A percentile compares a stretch with the other conserved stretches of the same genome.
Conservation (phyloP, 2,797 vertebrate genomes). For the Coregonus suidteri region DNA sequence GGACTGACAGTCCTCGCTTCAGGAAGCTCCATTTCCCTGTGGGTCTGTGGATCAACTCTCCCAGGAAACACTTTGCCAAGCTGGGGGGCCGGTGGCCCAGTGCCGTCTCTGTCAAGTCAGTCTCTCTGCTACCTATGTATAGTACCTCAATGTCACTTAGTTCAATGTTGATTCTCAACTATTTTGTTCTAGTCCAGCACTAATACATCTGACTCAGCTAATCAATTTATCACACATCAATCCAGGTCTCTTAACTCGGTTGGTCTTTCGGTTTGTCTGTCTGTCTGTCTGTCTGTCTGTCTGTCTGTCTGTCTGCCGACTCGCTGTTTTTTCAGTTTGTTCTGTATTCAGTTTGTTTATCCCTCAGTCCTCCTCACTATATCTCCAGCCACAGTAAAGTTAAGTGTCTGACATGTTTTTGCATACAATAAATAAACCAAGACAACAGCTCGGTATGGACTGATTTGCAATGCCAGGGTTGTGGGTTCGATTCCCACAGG, state of each 20-base stretch:
- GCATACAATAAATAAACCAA: background rate
- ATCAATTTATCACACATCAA: background rate
- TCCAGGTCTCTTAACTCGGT: background rate
- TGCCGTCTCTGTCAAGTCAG: constrained; percentile 90
- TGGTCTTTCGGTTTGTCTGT: background rate
- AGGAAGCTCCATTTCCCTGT: constrained; percentile 93
- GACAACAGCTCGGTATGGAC: background rate
- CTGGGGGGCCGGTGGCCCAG: constrained; percentile 92
- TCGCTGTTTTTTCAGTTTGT: too few relatives aligned
- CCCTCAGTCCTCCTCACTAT: too few relatives aligned
- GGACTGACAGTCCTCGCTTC: constrained; percentile 88
- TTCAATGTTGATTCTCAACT: constrained; percentile 18
- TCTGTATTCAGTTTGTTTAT: too few relatives aligned
- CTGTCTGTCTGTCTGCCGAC: too few relatives aligned
- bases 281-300: too few relatives aligned
- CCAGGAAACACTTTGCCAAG: constrained; percentile 92
- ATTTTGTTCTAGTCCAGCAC: background rate
- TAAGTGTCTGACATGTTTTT: background rate
- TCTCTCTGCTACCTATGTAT: constrained; percentile 29
- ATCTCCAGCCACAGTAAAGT: background rate
- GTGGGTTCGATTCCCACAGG: too few relatives aligned
- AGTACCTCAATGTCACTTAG: background rate
- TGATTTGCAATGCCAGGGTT: background rate
- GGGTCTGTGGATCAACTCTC: constrained; percentile 94
- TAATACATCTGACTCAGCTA: background rate